Percentiles rank a stretch among this genome's conserved stretches.
phyloP scores from a whole-genome alignment of 2,888 invertebrate genomes.

The Alentia gelatinosa region DNA sequence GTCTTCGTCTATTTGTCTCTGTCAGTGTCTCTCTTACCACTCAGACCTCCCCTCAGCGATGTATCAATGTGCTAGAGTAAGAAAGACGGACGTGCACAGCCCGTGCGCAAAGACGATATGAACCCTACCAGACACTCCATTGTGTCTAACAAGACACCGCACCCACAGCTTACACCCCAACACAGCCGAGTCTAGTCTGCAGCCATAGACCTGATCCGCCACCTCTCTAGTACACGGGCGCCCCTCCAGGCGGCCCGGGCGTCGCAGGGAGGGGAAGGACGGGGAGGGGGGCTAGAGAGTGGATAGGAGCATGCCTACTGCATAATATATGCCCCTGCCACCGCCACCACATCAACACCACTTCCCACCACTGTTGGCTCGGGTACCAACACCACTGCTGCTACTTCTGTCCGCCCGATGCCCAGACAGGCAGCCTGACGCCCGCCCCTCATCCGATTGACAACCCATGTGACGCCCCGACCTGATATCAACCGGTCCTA shows the following conservation, averaged over 20 bases:
- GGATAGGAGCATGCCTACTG: background rate
- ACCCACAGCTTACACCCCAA: background rate
- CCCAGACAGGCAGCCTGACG: background rate
- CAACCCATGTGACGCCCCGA: background rate
- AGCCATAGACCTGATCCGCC: background rate
- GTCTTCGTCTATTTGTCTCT: too few species aligned
- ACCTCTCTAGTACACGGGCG: background rate
- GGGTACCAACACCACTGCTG: too few species aligned
- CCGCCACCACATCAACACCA: slow-evolving; percentile 27
- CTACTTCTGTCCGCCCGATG: background rate
- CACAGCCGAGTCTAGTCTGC: background rate
- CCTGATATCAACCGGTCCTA: too few species aligned
- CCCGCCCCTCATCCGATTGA: background rate
- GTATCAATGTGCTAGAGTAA: too few species aligned
- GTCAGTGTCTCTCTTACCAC: too few species aligned
- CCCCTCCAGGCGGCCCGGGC: background rate
- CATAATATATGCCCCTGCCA: slow-evolving; percentile 26
- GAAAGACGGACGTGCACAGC: too few species aligned
- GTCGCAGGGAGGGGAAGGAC: background rate
- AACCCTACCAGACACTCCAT: background rate
- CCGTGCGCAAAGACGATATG: too few species aligned
- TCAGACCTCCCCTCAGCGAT: too few species aligned
- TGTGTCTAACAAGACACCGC: background rate
- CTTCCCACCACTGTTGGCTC: slow-evolving; percentile 1
- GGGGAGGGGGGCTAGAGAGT: background rate